These are phyloP conservation scores for Hirtodrosophila trivittata DNA, from an alignment of 2,888 invertebrate species.

Conservation along the genomic window DNA sequence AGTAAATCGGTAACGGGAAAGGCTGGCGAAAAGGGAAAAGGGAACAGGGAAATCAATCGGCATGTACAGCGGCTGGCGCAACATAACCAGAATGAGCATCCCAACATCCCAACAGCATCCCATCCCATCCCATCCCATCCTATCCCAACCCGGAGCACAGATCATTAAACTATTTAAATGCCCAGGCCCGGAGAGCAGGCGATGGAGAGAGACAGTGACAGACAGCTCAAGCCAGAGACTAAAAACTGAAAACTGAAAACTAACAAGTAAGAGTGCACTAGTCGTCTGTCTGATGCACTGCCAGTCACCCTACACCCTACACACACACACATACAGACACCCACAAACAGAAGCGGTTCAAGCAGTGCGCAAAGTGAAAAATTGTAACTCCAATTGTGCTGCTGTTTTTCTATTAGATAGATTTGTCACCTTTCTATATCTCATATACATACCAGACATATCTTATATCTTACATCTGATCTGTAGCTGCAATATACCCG, in stretches of 20 bases:
- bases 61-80: constrained; percentile 21
- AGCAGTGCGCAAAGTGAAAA: too few species aligned
- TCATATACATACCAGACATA: too few species aligned
- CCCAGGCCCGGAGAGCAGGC: constrained; percentile 14
- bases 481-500: background rate
- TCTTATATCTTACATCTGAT: too few species aligned
- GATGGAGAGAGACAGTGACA: constrained; percentile 17
- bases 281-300: too few species aligned
- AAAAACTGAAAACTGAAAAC: constrained; percentile 27
- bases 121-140: constrained; percentile 8
- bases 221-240: constrained; percentile 43
- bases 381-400: too few species aligned
- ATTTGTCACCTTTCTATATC: too few species aligned
- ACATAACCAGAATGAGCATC: constrained; percentile 6
- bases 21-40: constrained; percentile 8
- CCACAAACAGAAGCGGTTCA: too few species aligned
- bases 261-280: constrained; percentile 1
- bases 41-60: constrained; percentile 51
- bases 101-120: constrained; percentile 16
- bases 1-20: constrained; percentile 45
- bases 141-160: constrained; percentile 52
- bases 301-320: too few species aligned
- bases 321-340: too few species aligned
- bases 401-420: too few species aligned
- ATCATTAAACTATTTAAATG: constrained; percentile 79